phyloP scores from a whole-genome alignment of 1,140 invertebrate species.

The Drosophila insularis region DNA sequence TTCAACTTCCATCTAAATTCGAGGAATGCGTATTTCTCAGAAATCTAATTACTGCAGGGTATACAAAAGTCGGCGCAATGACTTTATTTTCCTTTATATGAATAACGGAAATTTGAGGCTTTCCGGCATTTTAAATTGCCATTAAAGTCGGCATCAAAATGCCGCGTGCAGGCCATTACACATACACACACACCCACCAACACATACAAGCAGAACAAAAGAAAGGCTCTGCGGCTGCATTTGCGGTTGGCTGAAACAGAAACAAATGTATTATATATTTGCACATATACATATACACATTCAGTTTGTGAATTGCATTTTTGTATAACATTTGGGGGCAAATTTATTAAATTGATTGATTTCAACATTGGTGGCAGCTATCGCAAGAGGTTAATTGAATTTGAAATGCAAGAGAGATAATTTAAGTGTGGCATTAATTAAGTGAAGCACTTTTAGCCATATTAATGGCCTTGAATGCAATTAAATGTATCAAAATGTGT shows the following conservation, averaged over 20 bases:
- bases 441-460: slow-evolving; percentile 3
- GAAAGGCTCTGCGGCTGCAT: slow-evolving; percentile 33
- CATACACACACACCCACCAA: slow-evolving; percentile 22
- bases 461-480: slow-evolving; percentile 2
- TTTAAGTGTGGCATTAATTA: slow-evolving; percentile 12
- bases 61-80: too few species aligned
- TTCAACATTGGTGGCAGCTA: slow-evolving; percentile 19
- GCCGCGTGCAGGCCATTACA: slow-evolving; percentile 39
- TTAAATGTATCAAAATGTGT: slow-evolving; percentile 8
- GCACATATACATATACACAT: slow-evolving; percentile 22
- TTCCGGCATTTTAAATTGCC: slow-evolving; percentile 78
- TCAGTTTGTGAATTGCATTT: background rate
- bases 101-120: slow-evolving; percentile 78
- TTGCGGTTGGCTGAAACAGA: slow-evolving; percentile 46
- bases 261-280: slow-evolving; percentile 33
- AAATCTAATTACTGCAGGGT: too few species aligned
- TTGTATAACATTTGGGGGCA: slow-evolving; percentile 46
- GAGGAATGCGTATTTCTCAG: too few species aligned
- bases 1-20: too few species aligned
- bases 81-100: slow-evolving; percentile 38
- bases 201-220: slow-evolving; percentile 15
- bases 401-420: slow-evolving; percentile 13
- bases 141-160: slow-evolving; percentile 52
- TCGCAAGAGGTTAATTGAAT: slow-evolving; percentile 11
- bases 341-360: slow-evolving; percentile 42